Conservation (phyloP, 2,113 vertebrate genomes). For the Dolichotis patagonum region DNA sequence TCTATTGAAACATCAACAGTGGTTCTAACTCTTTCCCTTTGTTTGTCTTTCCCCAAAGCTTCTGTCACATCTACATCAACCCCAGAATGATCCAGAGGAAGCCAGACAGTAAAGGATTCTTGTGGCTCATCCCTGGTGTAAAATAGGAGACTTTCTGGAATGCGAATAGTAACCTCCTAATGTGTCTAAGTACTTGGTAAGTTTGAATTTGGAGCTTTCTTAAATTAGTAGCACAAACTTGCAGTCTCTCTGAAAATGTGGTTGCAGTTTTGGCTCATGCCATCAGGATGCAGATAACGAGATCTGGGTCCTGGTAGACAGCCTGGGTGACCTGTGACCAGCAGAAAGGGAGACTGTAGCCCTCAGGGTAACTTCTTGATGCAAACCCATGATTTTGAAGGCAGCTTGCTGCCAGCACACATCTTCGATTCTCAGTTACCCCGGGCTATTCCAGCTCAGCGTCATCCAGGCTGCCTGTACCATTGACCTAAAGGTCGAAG, state of each 20-base stretch:
- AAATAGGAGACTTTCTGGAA: constrained; percentile 28
- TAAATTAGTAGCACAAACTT: constrained; percentile 45
- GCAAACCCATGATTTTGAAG: neutral
- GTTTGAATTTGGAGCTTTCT: constrained; percentile 49
- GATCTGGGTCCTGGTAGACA: neutral
- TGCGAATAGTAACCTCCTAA: constrained; percentile 33
- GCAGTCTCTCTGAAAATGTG: constrained; percentile 34
- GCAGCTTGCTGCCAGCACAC: neutral
- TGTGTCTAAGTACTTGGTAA: constrained; percentile 24
- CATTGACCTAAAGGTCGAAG: neutral
- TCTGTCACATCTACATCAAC: neutral
- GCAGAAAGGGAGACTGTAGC: neutral
- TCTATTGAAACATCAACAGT: neutral
- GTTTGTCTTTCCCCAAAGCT: neutral
- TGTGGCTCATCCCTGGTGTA: neutral
- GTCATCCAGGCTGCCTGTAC: neutral
- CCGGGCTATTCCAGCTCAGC: neutral
- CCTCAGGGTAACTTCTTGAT: neutral
- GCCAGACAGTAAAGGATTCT: neutral
- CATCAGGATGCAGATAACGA: neutral
- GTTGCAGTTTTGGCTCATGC: neutral
- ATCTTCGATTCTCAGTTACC: neutral
- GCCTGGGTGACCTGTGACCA: fast-evolving
- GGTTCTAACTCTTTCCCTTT: neutral
- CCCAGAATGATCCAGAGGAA: neutral